Evolutionary conservation across 2,113 vertebrate genomes (phyloP).

Genomic region (Petrocephalus microphthalmus): DNA sequence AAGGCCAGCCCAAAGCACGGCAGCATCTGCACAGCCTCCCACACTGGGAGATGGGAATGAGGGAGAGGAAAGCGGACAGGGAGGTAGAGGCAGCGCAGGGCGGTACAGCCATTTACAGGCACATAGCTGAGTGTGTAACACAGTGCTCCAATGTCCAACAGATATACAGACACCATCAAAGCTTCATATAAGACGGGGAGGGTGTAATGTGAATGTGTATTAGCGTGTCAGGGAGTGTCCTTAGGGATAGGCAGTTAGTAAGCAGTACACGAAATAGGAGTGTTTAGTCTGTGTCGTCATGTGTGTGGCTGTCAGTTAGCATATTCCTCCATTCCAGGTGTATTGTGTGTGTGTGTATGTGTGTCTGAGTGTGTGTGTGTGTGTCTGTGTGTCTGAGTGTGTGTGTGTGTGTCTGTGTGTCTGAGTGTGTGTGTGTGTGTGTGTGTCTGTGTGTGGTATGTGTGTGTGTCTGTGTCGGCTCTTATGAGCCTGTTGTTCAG

Average conservation of each 20-base stretch:
- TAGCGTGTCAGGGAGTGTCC: neutral
- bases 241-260: neutral
- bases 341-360: neutral
- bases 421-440: neutral
- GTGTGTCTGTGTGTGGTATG: neutral
- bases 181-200: neutral
- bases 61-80: neutral
- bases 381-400: slow-evolving; percentile 8
- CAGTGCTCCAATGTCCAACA: neutral
- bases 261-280: neutral
- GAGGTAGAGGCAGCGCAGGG: neutral
- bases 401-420: slow-evolving; percentile 18
- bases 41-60: neutral
- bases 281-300: slow-evolving; percentile 18
- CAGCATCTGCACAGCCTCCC: neutral
- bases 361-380: neutral
- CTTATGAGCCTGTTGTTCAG: slow-evolving; percentile 55
- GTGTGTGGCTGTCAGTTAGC: neutral
- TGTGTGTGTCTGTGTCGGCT: slow-evolving; percentile 43
- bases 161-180: neutral
- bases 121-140: neutral
- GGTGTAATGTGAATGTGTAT: neutral
- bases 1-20: neutral
- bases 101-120: neutral
- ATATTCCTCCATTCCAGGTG: neutral